Base-by-base conservation (phyloP, 1,140 invertebrate genomes). In the Stenopsyche tienmushanensis region DNA sequence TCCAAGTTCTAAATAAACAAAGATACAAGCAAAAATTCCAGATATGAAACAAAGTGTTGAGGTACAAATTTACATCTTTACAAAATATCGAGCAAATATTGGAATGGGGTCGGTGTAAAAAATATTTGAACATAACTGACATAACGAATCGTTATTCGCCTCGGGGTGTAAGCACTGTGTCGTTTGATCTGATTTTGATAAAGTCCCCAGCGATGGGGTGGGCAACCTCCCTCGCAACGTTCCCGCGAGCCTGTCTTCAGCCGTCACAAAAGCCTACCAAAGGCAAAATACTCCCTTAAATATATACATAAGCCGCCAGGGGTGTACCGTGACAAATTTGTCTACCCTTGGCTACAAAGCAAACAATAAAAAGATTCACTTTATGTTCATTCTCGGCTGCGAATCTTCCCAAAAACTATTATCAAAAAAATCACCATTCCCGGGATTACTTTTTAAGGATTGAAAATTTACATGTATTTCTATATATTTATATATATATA, bases 131-230 rank as follows among this genome's bases (percentile, higher is more conserved):
- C 5, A 7, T 34, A 7, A 13, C 29, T 34, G 29, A 34, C 29
- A 34, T 13, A 34, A 13, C 29, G 29, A 34, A 34, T 34, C 29
- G 29, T 34, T 34, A 44, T 24, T 17, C 39, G 44, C 42, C 26
- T 18, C 34, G 62, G 25, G 59, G 24, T 29, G 59, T 29, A 62
- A 25, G 59, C 44, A 21, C 59, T n/a, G 53, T 50, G 41, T 65
- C 63, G 41, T 65, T 65, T 65, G 63, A 65, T 65, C 63, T 65
- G 53, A 65, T 65, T 65, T 65, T 65, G 63, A 65, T 65, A 65
- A 65, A 58, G 42, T 34, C 53, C 42, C 20, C 17, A 0, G 1
- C 3, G 15, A 1, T 20, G 5, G 5, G 15, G 2, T 20, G 5
- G 5, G 10, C 20, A 10, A 5, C 20, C 34, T 26, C 57, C 42